Evolutionary conservation across 2,888 invertebrate genomes (phyloP).

Genomic region (Emmelina monodactyla): DNA sequence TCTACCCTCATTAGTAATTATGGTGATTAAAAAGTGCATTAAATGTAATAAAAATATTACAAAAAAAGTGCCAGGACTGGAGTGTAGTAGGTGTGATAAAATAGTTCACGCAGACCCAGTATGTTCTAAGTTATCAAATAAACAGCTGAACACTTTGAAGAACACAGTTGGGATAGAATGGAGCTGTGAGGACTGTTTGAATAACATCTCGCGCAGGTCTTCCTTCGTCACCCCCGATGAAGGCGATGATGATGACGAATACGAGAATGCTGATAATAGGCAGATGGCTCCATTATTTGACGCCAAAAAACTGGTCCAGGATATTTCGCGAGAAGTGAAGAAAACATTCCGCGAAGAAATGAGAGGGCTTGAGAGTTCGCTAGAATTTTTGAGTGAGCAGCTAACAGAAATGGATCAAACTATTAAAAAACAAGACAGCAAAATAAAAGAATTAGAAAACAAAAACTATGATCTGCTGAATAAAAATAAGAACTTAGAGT

Average conservation of each 20-base stretch:
- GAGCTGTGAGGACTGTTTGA: constrained; percentile 12
- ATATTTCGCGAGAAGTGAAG: constrained; percentile 14
- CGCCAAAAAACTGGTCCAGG: constrained; percentile 12
- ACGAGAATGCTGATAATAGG: constrained; percentile 1
- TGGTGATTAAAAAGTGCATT: no score
- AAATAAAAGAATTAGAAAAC: constrained; percentile 15
- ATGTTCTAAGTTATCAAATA: constrained; percentile 14
- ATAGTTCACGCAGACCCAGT: constrained; percentile 12
- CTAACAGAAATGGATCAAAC: constrained; percentile 12
- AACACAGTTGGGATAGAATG: constrained; percentile 15
- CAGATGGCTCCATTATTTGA: constrained; percentile 5
- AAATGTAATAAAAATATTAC: constrained; percentile 14
- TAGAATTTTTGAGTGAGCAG: constrained; percentile 14
- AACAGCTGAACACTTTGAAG: constrained; percentile 13
- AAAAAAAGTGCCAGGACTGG: constrained; percentile 11
- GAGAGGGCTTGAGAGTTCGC: neutral
- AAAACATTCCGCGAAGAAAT: constrained; percentile 10
- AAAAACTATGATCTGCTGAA: constrained; percentile 13
- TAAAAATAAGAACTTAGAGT: constrained; percentile 16
- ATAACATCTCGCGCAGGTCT: constrained; percentile 9
- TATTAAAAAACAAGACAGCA: constrained; percentile 13
- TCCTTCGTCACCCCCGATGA: constrained; percentile 13
- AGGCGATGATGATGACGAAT: constrained; percentile 9
- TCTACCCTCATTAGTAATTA: no score
- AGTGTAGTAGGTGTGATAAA: constrained; percentile 16